Conservation (phyloP, 2,113 vertebrate species). For the Aythya baeri region DNA sequence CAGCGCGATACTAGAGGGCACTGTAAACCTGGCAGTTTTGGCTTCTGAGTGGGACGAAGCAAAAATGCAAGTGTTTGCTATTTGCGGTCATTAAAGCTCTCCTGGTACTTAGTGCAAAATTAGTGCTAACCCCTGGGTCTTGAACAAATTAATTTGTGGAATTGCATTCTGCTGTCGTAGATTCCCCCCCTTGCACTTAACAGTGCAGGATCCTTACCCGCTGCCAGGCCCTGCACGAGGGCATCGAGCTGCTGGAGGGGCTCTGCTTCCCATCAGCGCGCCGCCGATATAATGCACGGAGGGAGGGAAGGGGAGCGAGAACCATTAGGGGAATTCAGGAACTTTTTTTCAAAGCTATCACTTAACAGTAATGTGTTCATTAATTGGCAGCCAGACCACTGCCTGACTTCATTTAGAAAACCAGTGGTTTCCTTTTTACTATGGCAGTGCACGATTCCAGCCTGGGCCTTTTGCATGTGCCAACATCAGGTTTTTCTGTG, state of each 20-base stretch:
- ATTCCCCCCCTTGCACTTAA: background rate
- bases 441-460: background rate
- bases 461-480: background rate
- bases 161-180: background rate
- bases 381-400: constrained; percentile 41
- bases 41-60: constrained; percentile 14
- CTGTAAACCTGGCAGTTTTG: constrained; percentile 61
- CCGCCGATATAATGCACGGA: background rate
- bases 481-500: background rate
- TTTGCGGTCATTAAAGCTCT: constrained; percentile 38
- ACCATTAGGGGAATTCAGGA: background rate
- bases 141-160: constrained; percentile 40
- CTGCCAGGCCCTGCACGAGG: background rate
- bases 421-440: background rate
- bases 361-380: constrained; percentile 39
- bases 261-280: background rate
- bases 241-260: background rate
- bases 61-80: constrained; percentile 18
- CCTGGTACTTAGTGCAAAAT: constrained; percentile 5
- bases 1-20: constrained; percentile 65
- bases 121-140: constrained; percentile 27
- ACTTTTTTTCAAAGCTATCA: background rate
- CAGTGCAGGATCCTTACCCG: background rate
- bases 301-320: background rate
- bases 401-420: constrained; percentile 22